Conservation (phyloP, 2,888 invertebrate species). For the Drosophila siamana region DNA sequence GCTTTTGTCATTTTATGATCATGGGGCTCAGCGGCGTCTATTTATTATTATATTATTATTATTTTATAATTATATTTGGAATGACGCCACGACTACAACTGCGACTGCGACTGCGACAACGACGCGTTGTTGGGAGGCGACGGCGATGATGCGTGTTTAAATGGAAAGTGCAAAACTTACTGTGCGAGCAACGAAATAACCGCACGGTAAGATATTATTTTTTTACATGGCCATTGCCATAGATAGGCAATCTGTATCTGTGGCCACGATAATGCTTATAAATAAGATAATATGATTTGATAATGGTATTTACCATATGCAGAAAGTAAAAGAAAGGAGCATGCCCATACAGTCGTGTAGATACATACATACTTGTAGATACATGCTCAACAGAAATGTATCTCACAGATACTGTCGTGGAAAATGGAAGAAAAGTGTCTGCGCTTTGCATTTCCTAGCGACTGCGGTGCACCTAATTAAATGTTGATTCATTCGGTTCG, state of each 20-base stretch:
- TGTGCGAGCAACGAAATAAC: constrained; percentile 78
- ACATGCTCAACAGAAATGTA: constrained; percentile 10
- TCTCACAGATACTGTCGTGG: constrained; percentile 21
- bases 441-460: not conserved
- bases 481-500: constrained; percentile 47
- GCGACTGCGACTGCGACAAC: constrained; percentile 11
- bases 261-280: constrained; percentile 83
- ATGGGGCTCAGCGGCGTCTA: constrained; percentile 10
- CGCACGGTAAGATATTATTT: constrained; percentile 78
- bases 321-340: constrained; percentile 70
- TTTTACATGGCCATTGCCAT: constrained; percentile 81
- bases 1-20: constrained; percentile 21
- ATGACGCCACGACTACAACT: constrained; percentile 1
- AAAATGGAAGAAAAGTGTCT: constrained; percentile 4
- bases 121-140: constrained; percentile 15
- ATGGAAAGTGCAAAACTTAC: constrained; percentile 81
- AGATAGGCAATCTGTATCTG: constrained; percentile 84
- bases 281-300: constrained; percentile 85
- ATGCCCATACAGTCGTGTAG: constrained; percentile 1
- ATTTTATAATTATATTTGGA: constrained; percentile 40
- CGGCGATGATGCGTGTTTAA: constrained; percentile 67
- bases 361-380: not conserved
- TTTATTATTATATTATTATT: constrained; percentile 41
- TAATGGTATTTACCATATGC: constrained; percentile 85
- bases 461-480: constrained; percentile 58